phyloP scores from a whole-genome alignment of 1,140 invertebrate genomes.

The Drosophila kepulauana region DNA sequence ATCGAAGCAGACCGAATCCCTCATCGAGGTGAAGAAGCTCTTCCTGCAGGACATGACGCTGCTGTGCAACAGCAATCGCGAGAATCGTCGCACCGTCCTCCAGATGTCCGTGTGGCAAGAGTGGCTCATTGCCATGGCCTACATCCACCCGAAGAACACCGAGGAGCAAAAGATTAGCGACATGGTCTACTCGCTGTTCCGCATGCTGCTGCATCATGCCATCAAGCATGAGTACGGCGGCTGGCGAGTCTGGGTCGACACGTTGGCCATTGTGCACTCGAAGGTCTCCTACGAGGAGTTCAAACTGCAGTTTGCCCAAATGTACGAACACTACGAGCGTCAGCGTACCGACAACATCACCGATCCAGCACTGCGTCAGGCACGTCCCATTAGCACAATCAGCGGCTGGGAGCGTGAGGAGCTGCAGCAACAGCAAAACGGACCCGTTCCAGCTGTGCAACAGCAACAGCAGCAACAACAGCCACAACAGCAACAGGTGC shows the following conservation, averaged over 20 bases:
- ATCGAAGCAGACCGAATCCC: slow-evolving; percentile 96
- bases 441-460: slow-evolving; percentile 61
- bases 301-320: slow-evolving; percentile 96
- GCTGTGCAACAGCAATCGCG: slow-evolving; percentile 98
- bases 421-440: slow-evolving; percentile 84
- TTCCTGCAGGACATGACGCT: slow-evolving; percentile 99
- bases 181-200: slow-evolving; percentile 98
- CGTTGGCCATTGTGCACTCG: slow-evolving; percentile 99
- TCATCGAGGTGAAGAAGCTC: slow-evolving; percentile 97
- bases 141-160: slow-evolving; percentile 97
- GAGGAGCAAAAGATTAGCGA: slow-evolving; percentile 99
- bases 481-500: slow-evolving; percentile 27
- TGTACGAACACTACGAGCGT: slow-evolving; percentile 98
- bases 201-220: slow-evolving; percentile 99
- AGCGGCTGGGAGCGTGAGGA: slow-evolving; percentile 95
- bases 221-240: slow-evolving; percentile 99
- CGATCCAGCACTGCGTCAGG: slow-evolving; percentile 95
- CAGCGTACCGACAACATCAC: slow-evolving; percentile 97
- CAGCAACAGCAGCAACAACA: slow-evolving; percentile 45
- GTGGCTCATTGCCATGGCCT: slow-evolving; percentile 99
- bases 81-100: slow-evolving; percentile 97
- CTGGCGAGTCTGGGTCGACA: slow-evolving; percentile 99
- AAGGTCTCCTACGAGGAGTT: slow-evolving; percentile 99
- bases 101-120: slow-evolving; percentile 99
- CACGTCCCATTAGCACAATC: slow-evolving; percentile 97